phyloP scores from a whole-genome alignment of 1,140 invertebrate genomes.

The Formica selysi region DNA sequence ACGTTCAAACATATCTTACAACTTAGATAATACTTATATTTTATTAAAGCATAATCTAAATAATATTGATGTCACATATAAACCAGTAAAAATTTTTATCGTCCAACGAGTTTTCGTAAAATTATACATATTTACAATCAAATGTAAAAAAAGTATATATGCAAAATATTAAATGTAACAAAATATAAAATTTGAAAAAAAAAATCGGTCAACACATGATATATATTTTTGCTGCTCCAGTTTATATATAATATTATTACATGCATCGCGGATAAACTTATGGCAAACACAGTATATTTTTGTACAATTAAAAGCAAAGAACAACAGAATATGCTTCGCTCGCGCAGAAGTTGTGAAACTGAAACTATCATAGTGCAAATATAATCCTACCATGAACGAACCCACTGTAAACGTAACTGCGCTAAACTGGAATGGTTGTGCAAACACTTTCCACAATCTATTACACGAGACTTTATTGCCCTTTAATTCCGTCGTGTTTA shows the following conservation, averaged over 20 bases:
- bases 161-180: not conserved
- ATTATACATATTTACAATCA: no score
- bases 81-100: not conserved
- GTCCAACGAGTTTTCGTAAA: no score
- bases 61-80: not conserved
- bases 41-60: not conserved
- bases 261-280: not conserved
- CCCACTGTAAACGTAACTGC: not conserved
- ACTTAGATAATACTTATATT: not conserved
- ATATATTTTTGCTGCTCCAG: not conserved
- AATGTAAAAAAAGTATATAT: not conserved
- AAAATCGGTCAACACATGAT: not conserved
- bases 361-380: conserved; percentile 3
- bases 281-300: not conserved
- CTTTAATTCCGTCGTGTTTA: not conserved
- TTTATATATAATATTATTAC: not conserved
- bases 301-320: not conserved
- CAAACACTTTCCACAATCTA: not conserved
- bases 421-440: not conserved
- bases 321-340: not conserved
- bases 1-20: not conserved
- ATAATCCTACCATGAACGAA: not conserved
- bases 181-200: not conserved
- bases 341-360: not conserved
- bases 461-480: not conserved